Evolutionary conservation across 2,113 vertebrate genomes (phyloP), one percentile per base, ranked within the genome.

Genomic region (Engystomops pustulosus): DNA sequence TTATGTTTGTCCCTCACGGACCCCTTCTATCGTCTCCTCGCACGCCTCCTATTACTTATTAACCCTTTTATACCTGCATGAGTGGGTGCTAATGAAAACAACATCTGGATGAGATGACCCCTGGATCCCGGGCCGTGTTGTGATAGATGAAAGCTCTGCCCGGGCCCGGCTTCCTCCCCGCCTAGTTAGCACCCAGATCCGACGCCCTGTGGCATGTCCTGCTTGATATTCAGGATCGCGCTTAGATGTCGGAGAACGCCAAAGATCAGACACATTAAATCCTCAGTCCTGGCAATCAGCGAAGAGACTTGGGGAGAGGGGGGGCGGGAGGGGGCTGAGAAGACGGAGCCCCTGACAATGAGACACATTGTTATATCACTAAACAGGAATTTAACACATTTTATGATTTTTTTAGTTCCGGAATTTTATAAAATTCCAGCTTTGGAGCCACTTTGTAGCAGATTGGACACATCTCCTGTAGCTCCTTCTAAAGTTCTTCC

Each of bases 151-250:
- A 67, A 34, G 62, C 5, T 67, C 15, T 67, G 62, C 11, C 36
- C 62, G 20, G 62, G 15, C 62, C 62, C 14, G 62, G 62, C 62
- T 67, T 67, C 62, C 62, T 67, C 30, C 62, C 62, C 62, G 2
- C 15, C 60, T 34, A 65, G 60, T 65, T 65, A 65, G 18, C 60
- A 65, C 67, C 67, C 67, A 69, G 67, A 41, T 69, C 67, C 32
- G 60, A 69, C 67, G 30, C 34, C 20, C 10, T 41, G 1, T 69
- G 67, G 67, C 4, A 69, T 41, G 67, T 69, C 67, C 67, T 38
- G 67, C 36, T 23, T 41, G 34, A 41, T 41, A 69, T 69, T 41
- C 67, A 69, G 67, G 67, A 69, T 41, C n/a, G 34, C 41, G 34
- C 65, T 68, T 36, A n/a, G 65, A 68, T 36, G 14, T 34, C 9